Base-by-base conservation (phyloP, 2,113 vertebrate species). In the Ceyx margarethae region DNA sequence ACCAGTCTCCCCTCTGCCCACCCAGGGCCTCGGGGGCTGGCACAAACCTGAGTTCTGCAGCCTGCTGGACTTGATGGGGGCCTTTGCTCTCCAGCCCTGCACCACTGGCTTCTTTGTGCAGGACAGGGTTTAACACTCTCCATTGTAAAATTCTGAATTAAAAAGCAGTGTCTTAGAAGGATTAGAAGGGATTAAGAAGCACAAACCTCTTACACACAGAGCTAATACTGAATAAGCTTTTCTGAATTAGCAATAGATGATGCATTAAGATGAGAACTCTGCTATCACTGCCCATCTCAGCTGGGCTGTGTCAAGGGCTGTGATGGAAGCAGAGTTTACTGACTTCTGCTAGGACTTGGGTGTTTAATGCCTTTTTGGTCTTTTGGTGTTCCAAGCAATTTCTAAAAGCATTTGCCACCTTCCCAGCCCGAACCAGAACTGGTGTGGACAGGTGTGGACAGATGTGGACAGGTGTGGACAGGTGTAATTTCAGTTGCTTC, bases 201-300 rank as follows among this genome's bases (percentile, higher is more conserved):
- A 77, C 89, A 91, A 94, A 89, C 81, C 87, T 95, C 91, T 93
- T 91, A 89, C 31, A 74, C n/a, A 46, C 64, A 81, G 68, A 80
- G 56, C 78, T 93, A 76, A 93, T 17, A 54, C 74, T 71, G 67
- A 87, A 43, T 62, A 92, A 93, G 92, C 92, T 89, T 90, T 89
- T 80, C 89, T 84, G 48, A 93, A 80, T 92, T 87, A 53, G 84
- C 81, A 51, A 5, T 76, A 54, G 1, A 1, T 76, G 86, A 51
- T 81, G 17, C 56, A n/a, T 89, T 69, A 58, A 68, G 60, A 37
- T 37, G 68, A 75, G 73, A 67, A 66, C 80, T 81, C 23, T 90
- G 15, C 62, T 48, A 10, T 86, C 66, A n/a, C 83, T 89, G 82
- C 75, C 48, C 81, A 53, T 76, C 75, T 87, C 56, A 15, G 74